A percentile compares a stretch with the other conserved stretches of the same genome.
phyloP scores from a whole-genome alignment of 2,888 invertebrate genomes.

The Platypus cylindrus region DNA sequence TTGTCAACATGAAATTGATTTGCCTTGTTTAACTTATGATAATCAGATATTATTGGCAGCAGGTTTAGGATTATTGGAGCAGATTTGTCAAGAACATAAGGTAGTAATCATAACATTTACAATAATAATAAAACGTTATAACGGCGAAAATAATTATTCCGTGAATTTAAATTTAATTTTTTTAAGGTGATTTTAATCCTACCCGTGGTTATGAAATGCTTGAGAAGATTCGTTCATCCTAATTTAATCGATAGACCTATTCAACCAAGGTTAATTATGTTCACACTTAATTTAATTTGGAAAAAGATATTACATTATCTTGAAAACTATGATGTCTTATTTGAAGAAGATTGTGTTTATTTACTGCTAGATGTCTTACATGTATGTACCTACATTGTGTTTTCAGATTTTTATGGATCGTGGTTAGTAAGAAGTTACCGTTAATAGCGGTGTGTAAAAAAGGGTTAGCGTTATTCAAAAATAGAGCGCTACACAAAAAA shows the following conservation, averaged over 20 bases:
- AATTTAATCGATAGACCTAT: constrained; percentile 24
- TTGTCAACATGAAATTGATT: too few species aligned
- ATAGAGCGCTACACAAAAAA: too few species aligned
- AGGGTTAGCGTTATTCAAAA: too few species aligned
- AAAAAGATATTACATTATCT: constrained; percentile 26
- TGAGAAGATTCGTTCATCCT: constrained; percentile 17
- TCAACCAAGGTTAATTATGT: constrained; percentile 31
- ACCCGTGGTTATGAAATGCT: constrained; percentile 12
- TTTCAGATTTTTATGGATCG: not conserved
- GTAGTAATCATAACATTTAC: too few species aligned
- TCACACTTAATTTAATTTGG: constrained; percentile 35
- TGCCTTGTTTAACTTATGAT: too few species aligned
- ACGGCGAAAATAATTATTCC: too few species aligned
- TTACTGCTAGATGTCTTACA: constrained; percentile 33
- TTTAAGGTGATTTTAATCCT: constrained; percentile 7
- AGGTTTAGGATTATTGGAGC: constrained; percentile 7
- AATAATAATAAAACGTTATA: too few species aligned
- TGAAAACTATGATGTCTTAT: constrained; percentile 26
- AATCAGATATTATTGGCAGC: constrained; percentile 4
- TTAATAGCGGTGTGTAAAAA: too few species aligned
- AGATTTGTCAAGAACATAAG: constrained; percentile 5
- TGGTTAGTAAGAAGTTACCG: too few species aligned
- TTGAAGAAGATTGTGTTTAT: constrained; percentile 28
- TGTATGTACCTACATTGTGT: constrained; percentile 15
- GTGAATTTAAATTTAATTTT: too few species aligned